Percentiles rank a stretch among this genome's conserved stretches.
Evolutionary conservation across 2,113 vertebrate species (phyloP).

Genomic region (Australoheros scitulus): DNA sequence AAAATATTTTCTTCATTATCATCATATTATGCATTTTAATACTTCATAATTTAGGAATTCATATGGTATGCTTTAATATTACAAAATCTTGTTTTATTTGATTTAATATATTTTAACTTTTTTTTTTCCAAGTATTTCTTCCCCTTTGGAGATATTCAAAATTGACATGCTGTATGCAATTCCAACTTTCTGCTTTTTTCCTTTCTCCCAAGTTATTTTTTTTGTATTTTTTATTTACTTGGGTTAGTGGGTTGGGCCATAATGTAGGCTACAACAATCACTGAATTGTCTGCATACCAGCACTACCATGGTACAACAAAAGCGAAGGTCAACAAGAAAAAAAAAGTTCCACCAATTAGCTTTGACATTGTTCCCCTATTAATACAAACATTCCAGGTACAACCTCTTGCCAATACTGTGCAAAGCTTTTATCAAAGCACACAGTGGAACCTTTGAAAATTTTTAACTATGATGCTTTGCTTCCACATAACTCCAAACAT

Average conservation of each 20-base stretch:
- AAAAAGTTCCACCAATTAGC: background rate
- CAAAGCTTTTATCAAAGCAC: no score
- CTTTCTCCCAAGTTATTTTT: background rate
- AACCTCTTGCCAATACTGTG: no score
- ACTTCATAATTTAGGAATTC: background rate
- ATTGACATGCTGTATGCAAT: background rate
- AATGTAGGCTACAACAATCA: background rate
- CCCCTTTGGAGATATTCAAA: background rate
- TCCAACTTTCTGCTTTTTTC: background rate
- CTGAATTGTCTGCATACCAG: background rate
- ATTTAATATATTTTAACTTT: rapidly evolving
- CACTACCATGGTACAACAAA: background rate
- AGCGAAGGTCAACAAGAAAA: background rate
- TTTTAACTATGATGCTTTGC: no score
- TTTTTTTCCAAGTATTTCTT: background rate
- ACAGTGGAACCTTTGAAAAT: no score
- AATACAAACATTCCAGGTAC: background rate
- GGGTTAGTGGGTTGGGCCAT: background rate
- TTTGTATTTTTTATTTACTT: background rate
- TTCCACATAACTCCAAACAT: no score
- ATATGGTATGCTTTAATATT: no score
- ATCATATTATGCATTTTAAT: background rate
- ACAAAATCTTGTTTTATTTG: no score
- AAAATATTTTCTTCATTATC: background rate
- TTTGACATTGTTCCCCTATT: background rate